These are phyloP conservation scores for Teleogryllus occipitalis DNA, from an alignment of 1,140 invertebrate genomes.

Conservation along the genomic window DNA sequence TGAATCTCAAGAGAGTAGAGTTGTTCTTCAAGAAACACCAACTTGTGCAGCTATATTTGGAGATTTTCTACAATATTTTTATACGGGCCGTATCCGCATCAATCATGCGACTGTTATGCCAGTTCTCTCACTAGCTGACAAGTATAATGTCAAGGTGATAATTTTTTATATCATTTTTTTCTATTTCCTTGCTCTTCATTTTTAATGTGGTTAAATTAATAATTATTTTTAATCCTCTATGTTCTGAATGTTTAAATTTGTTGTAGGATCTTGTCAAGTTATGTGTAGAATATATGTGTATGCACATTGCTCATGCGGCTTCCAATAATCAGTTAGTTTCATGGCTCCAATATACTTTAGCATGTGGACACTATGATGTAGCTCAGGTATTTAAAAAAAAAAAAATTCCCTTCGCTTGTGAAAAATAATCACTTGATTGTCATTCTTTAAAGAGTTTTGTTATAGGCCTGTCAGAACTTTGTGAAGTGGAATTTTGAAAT, in stretches of 20 bases:
- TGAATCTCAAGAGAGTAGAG: constrained; percentile 74
- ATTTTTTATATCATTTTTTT: background rate
- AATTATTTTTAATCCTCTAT: background rate
- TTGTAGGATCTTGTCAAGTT: constrained; percentile 67
- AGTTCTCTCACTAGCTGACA: constrained; percentile 80
- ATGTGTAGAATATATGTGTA: constrained; percentile 80
- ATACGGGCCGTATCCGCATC: constrained; percentile 82
- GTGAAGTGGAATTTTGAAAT: constrained; percentile 87
- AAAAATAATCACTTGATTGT: background rate
- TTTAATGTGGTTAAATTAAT: background rate
- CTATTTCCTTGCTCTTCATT: background rate
- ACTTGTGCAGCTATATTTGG: constrained; percentile 78
- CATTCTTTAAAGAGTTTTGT: constrained; percentile 10
- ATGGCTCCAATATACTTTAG: constrained; percentile 82
- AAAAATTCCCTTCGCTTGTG: background rate
- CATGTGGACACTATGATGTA: constrained; percentile 70
- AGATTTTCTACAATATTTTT: constrained; percentile 85
- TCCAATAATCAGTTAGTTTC: constrained; percentile 70
- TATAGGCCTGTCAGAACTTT: constrained; percentile 67
- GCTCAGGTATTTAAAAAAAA: constrained; percentile 44
- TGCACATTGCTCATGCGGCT: constrained; percentile 75
- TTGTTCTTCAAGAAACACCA: constrained; percentile 77
- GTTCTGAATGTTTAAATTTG: constrained; percentile 6
- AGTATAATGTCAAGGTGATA: constrained; percentile 77
- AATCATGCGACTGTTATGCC: constrained; percentile 75